Conservation (phyloP, 2,113 vertebrate genomes). For the Okapia johnstoni region DNA sequence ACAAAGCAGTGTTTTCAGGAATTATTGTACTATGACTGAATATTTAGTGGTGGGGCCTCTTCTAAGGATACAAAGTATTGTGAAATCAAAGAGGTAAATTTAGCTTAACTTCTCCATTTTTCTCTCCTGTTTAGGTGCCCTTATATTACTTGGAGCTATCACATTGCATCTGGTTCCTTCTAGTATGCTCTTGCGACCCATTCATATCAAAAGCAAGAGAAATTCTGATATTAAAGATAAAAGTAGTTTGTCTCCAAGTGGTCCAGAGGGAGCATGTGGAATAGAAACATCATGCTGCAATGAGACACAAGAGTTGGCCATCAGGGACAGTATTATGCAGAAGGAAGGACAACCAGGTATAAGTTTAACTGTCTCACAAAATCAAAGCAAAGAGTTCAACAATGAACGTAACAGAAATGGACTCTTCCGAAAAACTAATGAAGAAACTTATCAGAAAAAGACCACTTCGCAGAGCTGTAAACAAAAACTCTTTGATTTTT, state of each 20-base stretch:
- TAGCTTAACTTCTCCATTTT: background rate
- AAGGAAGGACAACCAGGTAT: rapidly evolving
- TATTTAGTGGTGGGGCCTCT: background rate
- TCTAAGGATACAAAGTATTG: background rate
- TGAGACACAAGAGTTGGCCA: background rate
- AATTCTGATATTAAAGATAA: background rate
- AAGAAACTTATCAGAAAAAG: background rate
- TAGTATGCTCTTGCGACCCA: slow-evolving; percentile 90
- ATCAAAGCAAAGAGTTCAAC: slow-evolving; percentile 10
- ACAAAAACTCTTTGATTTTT: slow-evolving; percentile 82
- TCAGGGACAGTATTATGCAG: background rate
- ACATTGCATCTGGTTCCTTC: slow-evolving; percentile 92
- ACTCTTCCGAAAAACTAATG: slow-evolving; percentile 9
- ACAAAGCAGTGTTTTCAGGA: background rate
- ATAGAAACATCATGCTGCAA: background rate
- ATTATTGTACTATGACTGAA: background rate
- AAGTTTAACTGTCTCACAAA: background rate
- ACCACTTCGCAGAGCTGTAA: background rate
- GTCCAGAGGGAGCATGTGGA: background rate
- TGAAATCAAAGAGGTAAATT: background rate
- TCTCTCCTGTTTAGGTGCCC: slow-evolving; percentile 82
- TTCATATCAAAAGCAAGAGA: slow-evolving; percentile 50
- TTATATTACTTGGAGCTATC: slow-evolving; percentile 91
- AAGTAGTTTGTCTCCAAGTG: rapidly evolving
- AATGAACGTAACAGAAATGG: background rate